These are phyloP conservation scores for Microctonus brassicae DNA, from an alignment of 2,888 invertebrate genomes.

Conservation along the genomic window DNA sequence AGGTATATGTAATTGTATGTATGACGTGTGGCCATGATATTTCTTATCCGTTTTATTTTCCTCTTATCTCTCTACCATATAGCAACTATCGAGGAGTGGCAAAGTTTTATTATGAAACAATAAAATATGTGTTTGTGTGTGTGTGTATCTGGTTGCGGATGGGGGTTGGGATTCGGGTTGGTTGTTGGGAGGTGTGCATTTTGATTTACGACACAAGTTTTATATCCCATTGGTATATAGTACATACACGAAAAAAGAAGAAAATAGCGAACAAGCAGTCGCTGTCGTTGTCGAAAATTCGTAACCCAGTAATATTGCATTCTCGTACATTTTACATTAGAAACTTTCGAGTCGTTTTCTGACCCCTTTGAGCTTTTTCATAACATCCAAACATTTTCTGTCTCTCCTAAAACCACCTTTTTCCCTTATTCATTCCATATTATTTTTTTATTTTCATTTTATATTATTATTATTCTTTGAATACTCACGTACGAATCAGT, in stretches of 20 bases:
- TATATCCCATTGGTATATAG: slow-evolving; percentile 55
- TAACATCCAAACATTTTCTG: slow-evolving; percentile 19
- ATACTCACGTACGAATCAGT: slow-evolving; percentile 32
- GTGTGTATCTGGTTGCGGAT: slow-evolving; percentile 45
- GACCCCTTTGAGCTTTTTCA: slow-evolving; percentile 40
- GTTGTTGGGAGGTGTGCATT: slow-evolving; percentile 31
- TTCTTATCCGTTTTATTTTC: not conserved
- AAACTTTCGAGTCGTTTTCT: slow-evolving; percentile 55
- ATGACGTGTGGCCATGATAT: not conserved
- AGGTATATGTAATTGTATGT: not conserved
- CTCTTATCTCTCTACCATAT: slow-evolving; percentile 6
- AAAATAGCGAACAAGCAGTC: slow-evolving; percentile 38
- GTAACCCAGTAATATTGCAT: slow-evolving; percentile 55
- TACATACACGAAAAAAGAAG: slow-evolving; percentile 26
- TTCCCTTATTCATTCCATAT: not conserved
- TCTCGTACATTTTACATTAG: slow-evolving; percentile 62
- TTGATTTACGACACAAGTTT: slow-evolving; percentile 67
- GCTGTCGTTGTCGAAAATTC: slow-evolving; percentile 30
- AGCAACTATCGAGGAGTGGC: slow-evolving; percentile 50
- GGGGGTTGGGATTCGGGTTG: not conserved
- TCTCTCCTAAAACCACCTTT: slow-evolving; percentile 29
- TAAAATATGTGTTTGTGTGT: slow-evolving; percentile 66
- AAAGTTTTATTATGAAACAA: slow-evolving; percentile 68
- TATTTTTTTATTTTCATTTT: not conserved
- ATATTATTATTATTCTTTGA: not conserved